Percentiles rank a stretch among this genome's conserved stretches.
Evolutionary conservation across 1,140 invertebrate species (phyloP).

Genomic region (Conus betulinus): DNA sequence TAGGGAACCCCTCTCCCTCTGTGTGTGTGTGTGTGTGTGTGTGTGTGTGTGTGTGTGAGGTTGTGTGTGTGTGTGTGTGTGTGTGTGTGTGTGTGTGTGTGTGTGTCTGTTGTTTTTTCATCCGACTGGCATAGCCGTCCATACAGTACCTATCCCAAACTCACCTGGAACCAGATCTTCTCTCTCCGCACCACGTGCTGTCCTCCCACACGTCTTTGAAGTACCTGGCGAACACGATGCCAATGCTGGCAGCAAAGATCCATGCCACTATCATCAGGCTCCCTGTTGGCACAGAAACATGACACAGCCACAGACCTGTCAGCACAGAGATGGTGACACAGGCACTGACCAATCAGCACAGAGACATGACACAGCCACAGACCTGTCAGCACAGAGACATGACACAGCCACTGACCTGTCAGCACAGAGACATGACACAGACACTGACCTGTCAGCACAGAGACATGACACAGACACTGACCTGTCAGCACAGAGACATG

Average conservation of each 20-base stretch:
- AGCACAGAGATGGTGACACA: too few species aligned
- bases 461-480: too few species aligned
- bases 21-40: background rate
- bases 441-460: too few species aligned
- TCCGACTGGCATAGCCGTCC: background rate
- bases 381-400: too few species aligned
- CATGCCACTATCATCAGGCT: slow-evolving; percentile 91
- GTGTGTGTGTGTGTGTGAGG: background rate
- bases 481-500: too few species aligned
- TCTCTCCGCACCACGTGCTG: slow-evolving; percentile 86
- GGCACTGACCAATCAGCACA: too few species aligned
- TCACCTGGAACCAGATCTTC: slow-evolving; percentile 90
- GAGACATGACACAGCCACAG: too few species aligned
- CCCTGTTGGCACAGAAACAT: slow-evolving; percentile 47
- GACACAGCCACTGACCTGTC: too few species aligned
- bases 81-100: background rate
- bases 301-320: too few species aligned
- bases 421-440: too few species aligned
- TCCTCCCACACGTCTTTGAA: slow-evolving; percentile 93
- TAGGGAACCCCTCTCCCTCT: too few species aligned
- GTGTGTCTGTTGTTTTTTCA: background rate
- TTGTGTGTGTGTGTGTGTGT: background rate
- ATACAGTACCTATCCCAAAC: background rate
- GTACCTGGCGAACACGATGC: slow-evolving; percentile 92
- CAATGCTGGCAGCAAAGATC: slow-evolving; percentile 91